Evolutionary conservation across 2,113 vertebrate genomes (phyloP), one percentile per base, ranked within the genome.

Genomic region (Xenus cinereus): DNA sequence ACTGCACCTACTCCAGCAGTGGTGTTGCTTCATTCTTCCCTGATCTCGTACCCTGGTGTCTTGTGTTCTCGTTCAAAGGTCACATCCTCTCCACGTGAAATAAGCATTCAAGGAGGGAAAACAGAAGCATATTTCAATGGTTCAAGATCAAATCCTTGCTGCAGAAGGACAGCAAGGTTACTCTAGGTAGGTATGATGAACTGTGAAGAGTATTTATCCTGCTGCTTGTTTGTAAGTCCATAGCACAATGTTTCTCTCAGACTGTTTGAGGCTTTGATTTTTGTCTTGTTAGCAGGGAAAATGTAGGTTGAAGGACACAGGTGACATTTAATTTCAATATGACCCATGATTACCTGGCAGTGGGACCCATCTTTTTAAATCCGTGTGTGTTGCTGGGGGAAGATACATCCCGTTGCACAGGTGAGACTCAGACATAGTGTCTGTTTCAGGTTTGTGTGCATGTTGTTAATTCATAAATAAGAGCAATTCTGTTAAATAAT

Each of bases 381-480:
- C 1, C 10, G 7, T 54, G 9, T 51, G 16, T 39, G 24, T 56
- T 60, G 11, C 1, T 1, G 3, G 3, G 1, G 10, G 11, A 16
- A 50, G 14, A 14, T 23, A 35, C n/a, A 77, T 17, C 6, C 15
- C 10, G 17, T 35, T 83, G 20, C 24, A 48, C 14, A 30, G 1
- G 0, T 18, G 7, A 33, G 43, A 56, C 32, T 83, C 28, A 60
- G 17, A 67, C 10, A 27, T 8, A 46, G 7, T 10, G 4, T 57
- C 24, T 81, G 14, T 28, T 78, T 77, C 68, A 39, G 10, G 9
- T 84, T 66, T 60, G 32, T 45, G 30, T 46, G 5, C 1, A 8
- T 37, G 33, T 35, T 37, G 6, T 33, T 45, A 41, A 67, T 51
- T 62, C 50, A 4, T 19, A 87, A 64, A 24, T 54, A 24, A 57